Evolutionary conservation across 2,113 vertebrate genomes (phyloP), one percentile per base, ranked within the genome.

Genomic region (Tautogolabrus adspersus): DNA sequence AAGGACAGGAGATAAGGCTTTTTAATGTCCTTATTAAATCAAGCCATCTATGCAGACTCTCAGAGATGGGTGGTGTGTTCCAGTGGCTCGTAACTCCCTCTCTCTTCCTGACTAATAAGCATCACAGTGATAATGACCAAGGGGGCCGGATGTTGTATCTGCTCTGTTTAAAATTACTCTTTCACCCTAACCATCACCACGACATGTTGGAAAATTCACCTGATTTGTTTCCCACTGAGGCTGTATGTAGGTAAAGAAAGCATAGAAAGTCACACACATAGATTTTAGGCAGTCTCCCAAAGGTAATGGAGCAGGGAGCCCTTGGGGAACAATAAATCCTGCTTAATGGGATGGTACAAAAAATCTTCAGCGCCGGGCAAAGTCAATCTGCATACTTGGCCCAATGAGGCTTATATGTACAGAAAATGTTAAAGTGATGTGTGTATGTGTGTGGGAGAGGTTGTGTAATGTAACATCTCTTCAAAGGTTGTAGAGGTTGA

Each of bases 11-110:
- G 88, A 94, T 93, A 91, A 93, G 88, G 66, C 60, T 81, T 92
- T 91, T 93, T 91, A 92, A 94, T 92, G 92, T 91, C 85, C 90
- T 93, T 91, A 91, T 94, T 93, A 92, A 94, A 94, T 94, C 89
- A 93, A 87, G 57, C 62, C 88, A 92, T 92, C 89, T 87, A 86
- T 81, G 62, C 87, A 87, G 73, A 69, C 82, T 88, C 81, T 88
- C 78, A 73, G 81, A 77, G 75, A 69, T 57, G 66, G 22, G 60
- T 70, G 72, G 65, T 83, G 81, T 55, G 80, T 82, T 85, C 75
- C 69, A 85, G 79, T 74, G 83, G 65, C 75, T 82, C 82, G 77
- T 81, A 75, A 65, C 83, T 82, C 78, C 9, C 57, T 8, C 47
- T 52, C 52, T 81, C 67, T 55, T 73, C 81, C 67, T 81, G 66